Conservation (phyloP, 2,113 vertebrate species). For the Balaenoptera acutorostrata region DNA sequence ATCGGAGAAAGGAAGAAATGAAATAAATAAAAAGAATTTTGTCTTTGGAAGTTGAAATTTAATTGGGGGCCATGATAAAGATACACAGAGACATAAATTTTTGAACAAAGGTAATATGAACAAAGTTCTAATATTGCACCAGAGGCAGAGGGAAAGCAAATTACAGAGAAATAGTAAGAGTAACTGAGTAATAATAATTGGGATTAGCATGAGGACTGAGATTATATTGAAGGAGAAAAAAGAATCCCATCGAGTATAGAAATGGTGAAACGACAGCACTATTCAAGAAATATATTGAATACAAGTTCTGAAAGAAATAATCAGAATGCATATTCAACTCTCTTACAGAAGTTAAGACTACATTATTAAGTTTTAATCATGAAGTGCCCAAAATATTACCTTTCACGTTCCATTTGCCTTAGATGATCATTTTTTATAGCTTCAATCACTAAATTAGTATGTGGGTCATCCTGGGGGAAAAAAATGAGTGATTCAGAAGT, state of each 20-base stretch:
- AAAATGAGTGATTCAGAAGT: constrained; percentile 8
- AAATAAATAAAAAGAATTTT: background rate
- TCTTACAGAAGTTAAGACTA: background rate
- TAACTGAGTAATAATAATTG: background rate
- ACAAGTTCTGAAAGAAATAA: background rate
- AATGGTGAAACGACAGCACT: background rate
- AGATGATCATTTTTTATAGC: constrained; percentile 96
- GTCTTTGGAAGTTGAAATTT: background rate
- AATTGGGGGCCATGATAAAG: constrained; percentile 14
- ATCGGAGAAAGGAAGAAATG: background rate
- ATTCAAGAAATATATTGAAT: background rate
- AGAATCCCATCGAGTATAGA: background rate
- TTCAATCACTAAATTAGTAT: constrained; percentile 90
- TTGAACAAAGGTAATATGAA: background rate
- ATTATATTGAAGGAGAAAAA: background rate
- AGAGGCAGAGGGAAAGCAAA: background rate
- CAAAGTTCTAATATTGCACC: background rate
- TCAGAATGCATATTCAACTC: background rate
- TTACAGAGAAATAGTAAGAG: background rate
- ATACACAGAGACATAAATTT: background rate
- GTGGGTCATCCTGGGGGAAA: constrained; percentile 89
- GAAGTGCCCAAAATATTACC: constrained; percentile 80
- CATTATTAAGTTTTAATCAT: background rate
- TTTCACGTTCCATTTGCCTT: constrained; percentile 92
- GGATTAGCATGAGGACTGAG: background rate